These are phyloP conservation scores for Asobara japonica DNA, from an alignment of 1,140 invertebrate species.

Conservation along the genomic window DNA sequence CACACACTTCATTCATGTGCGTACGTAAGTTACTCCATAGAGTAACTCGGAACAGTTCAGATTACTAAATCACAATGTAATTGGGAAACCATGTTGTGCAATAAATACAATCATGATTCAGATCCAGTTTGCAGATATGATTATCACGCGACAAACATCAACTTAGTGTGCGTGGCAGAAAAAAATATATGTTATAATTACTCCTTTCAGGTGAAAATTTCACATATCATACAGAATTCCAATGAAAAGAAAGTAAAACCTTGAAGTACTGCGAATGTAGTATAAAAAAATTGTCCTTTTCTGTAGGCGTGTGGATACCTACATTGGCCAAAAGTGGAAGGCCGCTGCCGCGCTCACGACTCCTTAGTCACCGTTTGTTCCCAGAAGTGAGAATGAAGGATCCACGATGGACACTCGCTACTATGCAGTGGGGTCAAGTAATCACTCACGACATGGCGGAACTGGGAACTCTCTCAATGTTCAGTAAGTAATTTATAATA, in stretches of 20 bases:
- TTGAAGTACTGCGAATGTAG: not conserved
- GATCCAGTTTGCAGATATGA: not conserved
- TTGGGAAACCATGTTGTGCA: not conserved
- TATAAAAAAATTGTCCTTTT: not conserved
- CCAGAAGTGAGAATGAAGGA: constrained; percentile 73
- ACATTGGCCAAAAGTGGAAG: constrained; percentile 70
- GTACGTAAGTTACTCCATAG: not conserved
- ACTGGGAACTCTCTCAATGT: constrained; percentile 4
- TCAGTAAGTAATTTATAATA: not conserved
- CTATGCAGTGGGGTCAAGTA: constrained; percentile 90
- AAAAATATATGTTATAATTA: not conserved
- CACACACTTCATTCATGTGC: not conserved
- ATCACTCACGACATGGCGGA: constrained; percentile 86
- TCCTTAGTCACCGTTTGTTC: constrained; percentile 77
- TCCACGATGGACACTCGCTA: constrained; percentile 76
- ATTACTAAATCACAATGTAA: too few relatives aligned
- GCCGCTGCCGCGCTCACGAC: constrained; percentile 75
- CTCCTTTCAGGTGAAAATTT: too few relatives aligned
- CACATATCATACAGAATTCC: too few relatives aligned
- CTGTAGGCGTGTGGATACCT: constrained; percentile 73
- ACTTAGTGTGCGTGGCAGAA: not conserved
- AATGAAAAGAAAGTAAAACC: not conserved
- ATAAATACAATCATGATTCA: not conserved
- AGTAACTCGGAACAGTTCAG: too few relatives aligned
- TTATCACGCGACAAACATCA: not conserved